Evolutionary conservation across 2,797 vertebrate species (phyloP).

Genomic region (Sitta carolinensis): DNA sequence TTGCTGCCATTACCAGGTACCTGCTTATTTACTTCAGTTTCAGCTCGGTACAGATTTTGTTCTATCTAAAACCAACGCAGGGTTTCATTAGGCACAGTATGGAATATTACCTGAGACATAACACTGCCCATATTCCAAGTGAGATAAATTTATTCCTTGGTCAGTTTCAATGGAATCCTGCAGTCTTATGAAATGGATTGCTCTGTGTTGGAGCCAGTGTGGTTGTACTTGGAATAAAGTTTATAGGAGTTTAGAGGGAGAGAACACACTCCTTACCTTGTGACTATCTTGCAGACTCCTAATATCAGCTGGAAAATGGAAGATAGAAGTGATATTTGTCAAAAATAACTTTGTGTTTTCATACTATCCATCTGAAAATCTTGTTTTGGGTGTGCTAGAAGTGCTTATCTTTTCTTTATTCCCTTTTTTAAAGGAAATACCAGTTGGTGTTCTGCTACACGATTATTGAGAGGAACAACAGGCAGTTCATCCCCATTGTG

Average conservation of each 20-base stretch:
- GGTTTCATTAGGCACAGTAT: not conserved
- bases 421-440: conserved; percentile 83
- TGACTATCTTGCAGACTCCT: not conserved
- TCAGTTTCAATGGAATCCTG: not conserved
- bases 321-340: not conserved
- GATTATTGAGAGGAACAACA: conserved; percentile 93
- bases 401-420: not conserved
- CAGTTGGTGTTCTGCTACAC: conserved; percentile 98
- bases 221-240: not conserved
- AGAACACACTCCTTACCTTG: not conserved
- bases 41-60: not conserved
- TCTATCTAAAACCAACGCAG: not conserved
- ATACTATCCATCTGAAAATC: not conserved
- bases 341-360: not conserved
- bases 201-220: not conserved
- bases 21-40: not conserved
- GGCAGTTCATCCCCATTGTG: conserved; percentile 84
- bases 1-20: conserved; percentile 93
- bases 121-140: not conserved
- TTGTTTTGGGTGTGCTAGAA: not conserved
- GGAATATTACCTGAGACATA: not conserved
- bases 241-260: not conserved
- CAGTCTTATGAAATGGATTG: not conserved
- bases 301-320: not conserved
- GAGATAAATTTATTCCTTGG: not conserved